These are phyloP conservation scores for Ischnus inquisitorius DNA, from an alignment of 2,888 invertebrate species.

Conservation along the genomic window DNA sequence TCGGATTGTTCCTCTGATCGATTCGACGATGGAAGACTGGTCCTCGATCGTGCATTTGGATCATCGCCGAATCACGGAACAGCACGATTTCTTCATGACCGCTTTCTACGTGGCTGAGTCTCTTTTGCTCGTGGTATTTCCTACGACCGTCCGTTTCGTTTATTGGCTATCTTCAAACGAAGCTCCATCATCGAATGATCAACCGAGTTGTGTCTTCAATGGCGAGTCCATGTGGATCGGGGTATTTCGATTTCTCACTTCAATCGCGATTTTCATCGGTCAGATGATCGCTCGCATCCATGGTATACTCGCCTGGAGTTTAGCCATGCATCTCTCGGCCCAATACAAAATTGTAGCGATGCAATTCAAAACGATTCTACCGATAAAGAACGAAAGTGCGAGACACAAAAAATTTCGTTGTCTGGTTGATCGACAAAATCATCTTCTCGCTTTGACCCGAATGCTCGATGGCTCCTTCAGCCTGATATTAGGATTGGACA, in stretches of 20 bases:
- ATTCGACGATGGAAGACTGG: constrained; percentile 1
- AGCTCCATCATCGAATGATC: neutral
- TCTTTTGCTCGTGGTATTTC: neutral
- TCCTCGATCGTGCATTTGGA: neutral
- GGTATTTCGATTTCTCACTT: neutral
- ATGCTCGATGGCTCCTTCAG: neutral
- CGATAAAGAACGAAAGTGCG: neutral
- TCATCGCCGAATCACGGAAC: neutral
- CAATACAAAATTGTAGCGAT: constrained; percentile 4
- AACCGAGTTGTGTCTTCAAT: neutral
- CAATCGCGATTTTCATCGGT: neutral
- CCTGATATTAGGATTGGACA: neutral
- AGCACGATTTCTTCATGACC: neutral
- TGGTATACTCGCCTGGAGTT: neutral
- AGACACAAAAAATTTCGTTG: neutral
- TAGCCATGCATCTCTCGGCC: neutral
- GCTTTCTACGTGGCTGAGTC: neutral
- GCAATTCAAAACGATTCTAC: neutral
- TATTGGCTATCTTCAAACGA: too few species aligned
- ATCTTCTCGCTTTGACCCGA: neutral
- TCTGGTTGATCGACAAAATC: constrained; percentile 7
- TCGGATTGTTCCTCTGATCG: neutral
- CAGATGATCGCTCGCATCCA: neutral
- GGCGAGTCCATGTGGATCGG: neutral
- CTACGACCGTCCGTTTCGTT: neutral